Base-by-base conservation (phyloP, 1,140 invertebrate species). In the Bombus affinis region DNA sequence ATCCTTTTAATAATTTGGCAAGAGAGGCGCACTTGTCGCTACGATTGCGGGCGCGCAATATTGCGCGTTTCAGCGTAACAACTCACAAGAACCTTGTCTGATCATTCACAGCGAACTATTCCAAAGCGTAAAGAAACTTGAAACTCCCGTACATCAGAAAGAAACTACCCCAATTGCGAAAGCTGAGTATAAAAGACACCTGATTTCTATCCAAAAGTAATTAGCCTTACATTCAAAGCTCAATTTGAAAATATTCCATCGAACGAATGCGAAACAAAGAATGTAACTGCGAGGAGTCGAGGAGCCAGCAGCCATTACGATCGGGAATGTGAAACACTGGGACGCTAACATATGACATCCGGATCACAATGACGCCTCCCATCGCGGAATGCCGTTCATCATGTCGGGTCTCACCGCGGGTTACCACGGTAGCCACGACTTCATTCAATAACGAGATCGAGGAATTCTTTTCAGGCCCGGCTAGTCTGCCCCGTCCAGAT, bases 351-450 rank as follows among this genome's bases (percentile, higher is more conserved):
- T 83, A 89, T 86, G 88, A 89, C 87, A 89, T 89, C 84, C 88
- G 88, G 88, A 89, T 89, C 87, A 89, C 88, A 89, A 89, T 89
- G 84, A 89, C 84, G 88, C 88, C 88, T 89, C 88, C 87, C 88
- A 89, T 89, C 88, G 88, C 88, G 87, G 87, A 86, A 89, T 88
- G 87, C 79, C 78, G 83, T 89, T 86, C 87, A 89, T 89, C 88
- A 89, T 86, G 83, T 88, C 86, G 85, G 88, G 73, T 86, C 81
- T 74, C 88, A 82, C 88, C 89, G 89, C 88, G 86, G 88, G 88
- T 90, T 77, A 87, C 79, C 89, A 86, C 88, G 81, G 88, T 90
- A 90, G 89, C 89, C 86, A 87, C 88, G 88, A 90, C 89, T 89
- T 90, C 89, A 90, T 90, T 90, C 89, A 90, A 47, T 57, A 86